Conservation (phyloP, 2,888 invertebrate genomes). For the Hirtodrosophila duncani region DNA sequence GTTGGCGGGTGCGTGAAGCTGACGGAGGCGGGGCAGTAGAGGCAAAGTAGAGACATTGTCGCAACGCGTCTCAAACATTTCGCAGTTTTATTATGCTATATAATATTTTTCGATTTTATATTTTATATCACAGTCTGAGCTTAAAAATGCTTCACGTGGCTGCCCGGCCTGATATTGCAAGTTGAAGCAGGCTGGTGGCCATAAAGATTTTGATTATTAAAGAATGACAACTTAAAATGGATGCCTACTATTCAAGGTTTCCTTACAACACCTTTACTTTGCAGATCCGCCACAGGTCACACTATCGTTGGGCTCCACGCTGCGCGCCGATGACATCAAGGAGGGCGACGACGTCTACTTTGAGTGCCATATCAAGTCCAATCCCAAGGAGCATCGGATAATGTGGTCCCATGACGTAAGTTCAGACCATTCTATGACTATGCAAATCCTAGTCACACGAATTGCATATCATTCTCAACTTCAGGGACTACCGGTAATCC, state of each 20-base stretch:
- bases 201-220: slow-evolving; percentile 2
- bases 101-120: slow-evolving; percentile 69
- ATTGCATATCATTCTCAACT: slow-evolving; percentile 9
- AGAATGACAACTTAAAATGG: slow-evolving; percentile 42
- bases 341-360: slow-evolving; percentile 90
- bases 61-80: slow-evolving; percentile 33
- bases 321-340: slow-evolving; percentile 87
- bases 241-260: slow-evolving; percentile 27
- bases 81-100: slow-evolving; percentile 61
- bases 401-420: slow-evolving; percentile 88
- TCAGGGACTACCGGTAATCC: slow-evolving; percentile 86
- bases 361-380: slow-evolving; percentile 87
- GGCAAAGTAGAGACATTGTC: slow-evolving; percentile 3
- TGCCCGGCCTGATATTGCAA: slow-evolving; percentile 26
- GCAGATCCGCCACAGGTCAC: slow-evolving; percentile 86
- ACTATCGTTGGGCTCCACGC: slow-evolving; percentile 85
- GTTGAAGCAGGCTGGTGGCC: slow-evolving; percentile 29
- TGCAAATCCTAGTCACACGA: no score
- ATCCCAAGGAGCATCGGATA: slow-evolving; percentile 87
- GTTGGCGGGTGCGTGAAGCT: slow-evolving; percentile 21
- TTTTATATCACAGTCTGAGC: slow-evolving; percentile 44
- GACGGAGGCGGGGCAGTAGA: neutral
- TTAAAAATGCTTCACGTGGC: slow-evolving; percentile 28
- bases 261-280: neutral
- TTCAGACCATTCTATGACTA: neutral